A percentile compares a stretch with the other conserved stretches of the same genome.
phyloP scores from a whole-genome alignment of 2,113 vertebrate genomes.

The Callospermophilus lateralis region DNA sequence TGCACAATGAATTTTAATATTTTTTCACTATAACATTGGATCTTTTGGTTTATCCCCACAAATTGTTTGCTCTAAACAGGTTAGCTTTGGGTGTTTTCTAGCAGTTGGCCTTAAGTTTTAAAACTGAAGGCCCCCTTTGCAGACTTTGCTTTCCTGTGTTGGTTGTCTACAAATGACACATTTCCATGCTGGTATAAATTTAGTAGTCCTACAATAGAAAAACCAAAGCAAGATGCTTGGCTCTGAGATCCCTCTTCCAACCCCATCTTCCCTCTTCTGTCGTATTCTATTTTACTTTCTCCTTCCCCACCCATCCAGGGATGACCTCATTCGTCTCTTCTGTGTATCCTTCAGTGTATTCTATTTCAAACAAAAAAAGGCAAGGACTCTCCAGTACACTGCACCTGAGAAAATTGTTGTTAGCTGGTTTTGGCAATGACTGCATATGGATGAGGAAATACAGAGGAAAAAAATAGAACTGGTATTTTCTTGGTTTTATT shows the following conservation, averaged over 20 bases:
- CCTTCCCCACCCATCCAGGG: neutral
- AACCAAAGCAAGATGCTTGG: fast-evolving
- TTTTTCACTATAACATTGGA: constrained; percentile 54
- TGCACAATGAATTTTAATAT: constrained; percentile 62
- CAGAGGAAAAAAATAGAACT: neutral
- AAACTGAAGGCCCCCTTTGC: neutral
- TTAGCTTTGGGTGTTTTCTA: neutral
- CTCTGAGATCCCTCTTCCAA: fast-evolving
- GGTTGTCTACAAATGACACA: neutral
- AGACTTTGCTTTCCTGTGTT: neutral
- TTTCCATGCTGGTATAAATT: neutral
- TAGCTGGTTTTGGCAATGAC: neutral
- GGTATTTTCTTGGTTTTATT: neutral
- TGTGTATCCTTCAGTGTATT: no score
- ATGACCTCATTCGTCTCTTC: neutral
- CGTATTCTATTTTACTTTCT: neutral
- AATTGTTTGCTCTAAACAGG: neutral
- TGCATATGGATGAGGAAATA: neutral
- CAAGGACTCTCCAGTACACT: neutral
- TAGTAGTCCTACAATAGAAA: neutral
- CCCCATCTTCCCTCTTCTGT: neutral
- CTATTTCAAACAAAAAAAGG: neutral
- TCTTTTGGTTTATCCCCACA: neutral
- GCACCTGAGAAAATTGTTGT: neutral
- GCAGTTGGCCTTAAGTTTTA: neutral